Conservation (phyloP, 2,888 invertebrate species). For the Pammene aurita region DNA sequence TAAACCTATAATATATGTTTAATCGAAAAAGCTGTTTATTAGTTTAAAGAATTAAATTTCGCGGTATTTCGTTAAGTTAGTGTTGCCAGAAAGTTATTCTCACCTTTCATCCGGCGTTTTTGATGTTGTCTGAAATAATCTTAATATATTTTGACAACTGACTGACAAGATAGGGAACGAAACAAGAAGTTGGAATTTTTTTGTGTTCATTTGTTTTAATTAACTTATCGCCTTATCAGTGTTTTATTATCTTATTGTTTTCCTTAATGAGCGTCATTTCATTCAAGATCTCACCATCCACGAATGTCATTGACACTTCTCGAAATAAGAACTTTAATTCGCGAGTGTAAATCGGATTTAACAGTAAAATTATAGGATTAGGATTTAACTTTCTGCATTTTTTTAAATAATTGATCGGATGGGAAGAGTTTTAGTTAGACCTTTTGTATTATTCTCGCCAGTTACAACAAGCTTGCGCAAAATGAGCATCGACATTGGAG, state of each 20-base stretch:
- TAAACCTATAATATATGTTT: too few species aligned
- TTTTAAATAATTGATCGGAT: conserved; percentile 16
- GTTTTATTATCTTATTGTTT: conserved; percentile 11
- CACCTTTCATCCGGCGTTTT: neutral
- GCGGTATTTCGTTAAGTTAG: neutral
- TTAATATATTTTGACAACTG: neutral
- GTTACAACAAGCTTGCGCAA: conserved; percentile 51
- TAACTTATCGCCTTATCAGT: conserved; percentile 26
- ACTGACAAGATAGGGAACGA: neutral
- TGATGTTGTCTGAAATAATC: neutral
- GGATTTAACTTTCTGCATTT: neutral
- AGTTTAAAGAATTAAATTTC: too few species aligned
- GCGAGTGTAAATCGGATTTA: conserved; percentile 1
- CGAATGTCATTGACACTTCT: conserved; percentile 2
- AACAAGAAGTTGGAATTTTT: neutral
- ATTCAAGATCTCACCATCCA: neutral
- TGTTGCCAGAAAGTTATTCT: neutral
- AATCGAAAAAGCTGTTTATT: too few species aligned
- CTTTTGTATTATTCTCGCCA: conserved; percentile 1
- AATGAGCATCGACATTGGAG: conserved; percentile 79
- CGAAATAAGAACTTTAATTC: neutral
- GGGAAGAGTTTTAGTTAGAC: conserved; percentile 23
- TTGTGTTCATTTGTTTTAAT: conserved; percentile 19
- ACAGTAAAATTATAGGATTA: too few species aligned
- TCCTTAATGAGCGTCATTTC: neutral